These are phyloP conservation scores for Ctenoplectra terminalis DNA, from an alignment of 1,140 invertebrate species.

Conservation along the genomic window DNA sequence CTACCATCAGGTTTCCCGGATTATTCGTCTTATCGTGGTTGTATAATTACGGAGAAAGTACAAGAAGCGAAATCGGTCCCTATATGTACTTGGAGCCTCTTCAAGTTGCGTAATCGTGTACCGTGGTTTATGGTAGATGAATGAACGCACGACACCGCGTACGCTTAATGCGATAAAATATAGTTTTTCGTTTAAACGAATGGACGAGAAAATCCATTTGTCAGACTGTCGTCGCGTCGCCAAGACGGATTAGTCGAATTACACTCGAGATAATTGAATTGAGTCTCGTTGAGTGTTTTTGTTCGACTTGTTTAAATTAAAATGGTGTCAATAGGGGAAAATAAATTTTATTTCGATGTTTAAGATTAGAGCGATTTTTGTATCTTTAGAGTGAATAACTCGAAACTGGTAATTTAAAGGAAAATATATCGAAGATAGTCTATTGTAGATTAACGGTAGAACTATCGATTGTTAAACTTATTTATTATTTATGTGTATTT, in stretches of 20 bases:
- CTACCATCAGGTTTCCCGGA: conserved; percentile 2
- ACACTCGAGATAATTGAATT: not conserved
- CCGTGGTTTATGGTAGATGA: not conserved
- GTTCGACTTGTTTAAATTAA: not conserved
- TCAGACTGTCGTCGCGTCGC: not conserved
- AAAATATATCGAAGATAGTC: no score
- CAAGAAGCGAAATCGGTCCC: not conserved
- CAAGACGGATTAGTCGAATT: conserved; percentile 6
- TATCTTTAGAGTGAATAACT: no score
- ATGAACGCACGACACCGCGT: not conserved
- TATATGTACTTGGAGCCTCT: no score
- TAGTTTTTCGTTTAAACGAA: conserved; percentile 17
- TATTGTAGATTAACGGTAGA: no score
- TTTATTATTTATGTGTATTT: no score
- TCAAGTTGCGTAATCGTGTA: no score
- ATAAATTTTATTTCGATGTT: not conserved
- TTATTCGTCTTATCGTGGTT: conserved; percentile 28
- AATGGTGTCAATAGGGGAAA: not conserved
- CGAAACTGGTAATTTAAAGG: no score
- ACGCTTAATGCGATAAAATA: not conserved
- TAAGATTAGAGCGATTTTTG: no score
- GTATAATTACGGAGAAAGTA: conserved; percentile 56
- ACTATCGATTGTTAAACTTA: no score
- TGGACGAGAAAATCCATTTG: conserved; percentile 9
- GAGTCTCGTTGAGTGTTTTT: not conserved